Evolutionary conservation across 2,797 vertebrate genomes (phyloP).

Genomic region (Darevskia mixta): DNA sequence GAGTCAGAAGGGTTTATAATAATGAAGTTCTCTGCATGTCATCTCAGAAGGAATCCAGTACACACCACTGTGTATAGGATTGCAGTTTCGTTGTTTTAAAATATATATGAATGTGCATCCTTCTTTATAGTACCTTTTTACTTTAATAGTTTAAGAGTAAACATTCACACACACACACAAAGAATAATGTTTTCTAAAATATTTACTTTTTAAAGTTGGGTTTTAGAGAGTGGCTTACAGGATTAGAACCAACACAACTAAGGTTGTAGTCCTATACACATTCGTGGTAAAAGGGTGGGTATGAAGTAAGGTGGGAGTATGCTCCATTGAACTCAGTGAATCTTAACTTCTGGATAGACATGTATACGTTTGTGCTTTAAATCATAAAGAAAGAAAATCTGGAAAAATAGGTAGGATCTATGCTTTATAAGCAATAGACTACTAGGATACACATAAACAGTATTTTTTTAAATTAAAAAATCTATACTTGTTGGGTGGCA

Average conservation of each 20-base stretch:
- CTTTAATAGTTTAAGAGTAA: too few species aligned
- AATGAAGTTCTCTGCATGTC: background rate
- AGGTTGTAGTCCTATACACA: background rate
- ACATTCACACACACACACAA: too few species aligned
- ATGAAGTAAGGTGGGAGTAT: too few species aligned
- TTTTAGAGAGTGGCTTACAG: conserved; percentile 5
- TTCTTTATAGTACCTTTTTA: too few species aligned
- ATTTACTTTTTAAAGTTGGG: background rate
- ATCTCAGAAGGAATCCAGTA: background rate
- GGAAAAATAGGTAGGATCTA: background rate
- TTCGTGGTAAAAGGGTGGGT: too few species aligned
- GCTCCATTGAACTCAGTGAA: too few species aligned
- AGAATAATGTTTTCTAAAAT: too few species aligned
- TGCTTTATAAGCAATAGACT: background rate
- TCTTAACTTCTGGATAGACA: background rate
- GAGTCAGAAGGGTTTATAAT: background rate
- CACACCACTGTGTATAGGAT: background rate
- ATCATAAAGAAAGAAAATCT: background rate
- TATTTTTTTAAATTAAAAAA: background rate
- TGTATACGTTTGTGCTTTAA: background rate
- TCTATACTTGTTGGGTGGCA: background rate
- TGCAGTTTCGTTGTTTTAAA: background rate
- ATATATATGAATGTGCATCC: background rate
- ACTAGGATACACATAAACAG: background rate
- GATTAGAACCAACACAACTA: background rate